Evolutionary conservation across 2,113 vertebrate genomes (phyloP).

Genomic region (Leptocoma aspasia): DNA sequence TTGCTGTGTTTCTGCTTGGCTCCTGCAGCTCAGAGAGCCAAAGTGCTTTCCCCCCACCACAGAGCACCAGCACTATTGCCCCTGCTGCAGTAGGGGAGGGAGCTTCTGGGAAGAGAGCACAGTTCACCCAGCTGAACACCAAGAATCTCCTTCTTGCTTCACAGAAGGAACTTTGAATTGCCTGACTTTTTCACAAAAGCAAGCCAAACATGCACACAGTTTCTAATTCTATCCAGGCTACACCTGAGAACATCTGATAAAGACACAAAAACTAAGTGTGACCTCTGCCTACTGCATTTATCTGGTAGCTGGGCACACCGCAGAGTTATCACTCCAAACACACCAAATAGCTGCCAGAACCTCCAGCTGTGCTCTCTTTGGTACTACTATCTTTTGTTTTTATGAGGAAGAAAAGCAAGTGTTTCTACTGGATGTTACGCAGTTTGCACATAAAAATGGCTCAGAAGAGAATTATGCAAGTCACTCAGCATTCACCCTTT

Average conservation of each 20-base stretch:
- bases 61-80: neutral
- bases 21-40: neutral
- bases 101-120: neutral
- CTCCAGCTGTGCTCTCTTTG: neutral
- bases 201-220: neutral
- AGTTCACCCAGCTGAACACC: neutral
- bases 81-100: neutral
- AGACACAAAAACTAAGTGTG: neutral
- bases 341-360: neutral
- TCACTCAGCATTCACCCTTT: neutral
- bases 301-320: neutral
- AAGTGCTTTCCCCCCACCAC: neutral
- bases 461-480: neutral
- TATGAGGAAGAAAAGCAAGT: neutral
- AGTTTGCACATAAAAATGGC: neutral
- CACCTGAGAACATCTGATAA: neutral
- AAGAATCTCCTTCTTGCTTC: neutral
- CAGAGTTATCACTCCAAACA: neutral
- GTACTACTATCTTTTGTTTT: neutral
- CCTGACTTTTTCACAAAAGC: neutral
- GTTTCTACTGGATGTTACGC: neutral
- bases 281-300: neutral
- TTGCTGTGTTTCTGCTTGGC: neutral
- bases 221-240: neutral
- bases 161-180: neutral